These are phyloP conservation scores for Oncopodura yosiiana DNA, from an alignment of 1,140 invertebrate species.

Conservation along the genomic window DNA sequence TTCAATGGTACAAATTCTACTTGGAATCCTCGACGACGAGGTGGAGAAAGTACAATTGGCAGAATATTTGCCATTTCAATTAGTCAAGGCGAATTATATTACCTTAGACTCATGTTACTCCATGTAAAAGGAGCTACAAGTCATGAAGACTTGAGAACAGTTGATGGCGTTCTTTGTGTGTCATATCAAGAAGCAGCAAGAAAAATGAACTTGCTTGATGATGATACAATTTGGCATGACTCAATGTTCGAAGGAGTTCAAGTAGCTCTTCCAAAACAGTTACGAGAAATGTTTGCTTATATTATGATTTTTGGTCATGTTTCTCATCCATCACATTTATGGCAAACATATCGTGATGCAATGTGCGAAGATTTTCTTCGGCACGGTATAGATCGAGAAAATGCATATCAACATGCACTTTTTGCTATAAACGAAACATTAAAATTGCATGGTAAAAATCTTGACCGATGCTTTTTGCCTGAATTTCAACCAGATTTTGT, in stretches of 20 bases:
- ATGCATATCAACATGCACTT: no score
- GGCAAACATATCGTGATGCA: conserved; percentile 38
- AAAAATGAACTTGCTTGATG: conserved; percentile 39
- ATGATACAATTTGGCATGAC: conserved; percentile 39
- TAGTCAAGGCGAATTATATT: conserved; percentile 1
- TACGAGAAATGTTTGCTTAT: conserved; percentile 42
- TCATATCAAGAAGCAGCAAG: conserved; percentile 34
- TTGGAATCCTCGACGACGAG: neutral
- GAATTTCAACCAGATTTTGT: no score
- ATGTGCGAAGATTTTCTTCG: conserved; percentile 38
- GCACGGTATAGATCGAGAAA: no score
- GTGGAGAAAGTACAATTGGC: neutral
- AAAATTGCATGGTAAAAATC: no score
- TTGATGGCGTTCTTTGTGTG: conserved; percentile 8
- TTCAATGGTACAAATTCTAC: conserved; percentile 14
- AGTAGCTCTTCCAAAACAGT: conserved; percentile 38
- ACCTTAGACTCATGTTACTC: conserved; percentile 34
- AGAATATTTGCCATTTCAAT: conserved; percentile 3
- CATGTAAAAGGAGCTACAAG: conserved; percentile 33
- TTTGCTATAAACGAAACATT: no score
- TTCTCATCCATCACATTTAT: conserved; percentile 36
- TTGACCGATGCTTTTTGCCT: no score
- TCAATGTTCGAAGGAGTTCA: conserved; percentile 38
- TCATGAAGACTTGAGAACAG: conserved; percentile 25
- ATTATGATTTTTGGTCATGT: conserved; percentile 37